Conservation (phyloP, 92 coral and sea anemone species). For the Bergia puertoricense region DNA sequence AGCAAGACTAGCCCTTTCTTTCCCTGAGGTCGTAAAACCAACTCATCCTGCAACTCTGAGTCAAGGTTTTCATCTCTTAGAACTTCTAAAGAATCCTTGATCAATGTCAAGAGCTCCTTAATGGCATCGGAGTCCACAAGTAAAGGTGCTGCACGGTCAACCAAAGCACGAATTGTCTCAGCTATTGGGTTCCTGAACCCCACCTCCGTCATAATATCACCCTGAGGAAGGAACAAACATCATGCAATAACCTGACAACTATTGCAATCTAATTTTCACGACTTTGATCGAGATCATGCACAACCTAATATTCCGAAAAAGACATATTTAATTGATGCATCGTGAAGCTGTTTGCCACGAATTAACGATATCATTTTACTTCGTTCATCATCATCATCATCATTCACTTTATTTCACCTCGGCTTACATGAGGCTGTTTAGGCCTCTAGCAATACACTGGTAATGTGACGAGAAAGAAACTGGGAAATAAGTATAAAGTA, state of each 20-base stretch:
- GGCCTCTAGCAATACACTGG: no score
- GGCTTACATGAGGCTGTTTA: no score
- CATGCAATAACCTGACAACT: not conserved
- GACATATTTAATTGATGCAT: no score
- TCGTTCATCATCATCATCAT: no score
- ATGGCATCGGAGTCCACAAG: conserved; percentile 80
- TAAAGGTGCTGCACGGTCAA: conserved; percentile 92
- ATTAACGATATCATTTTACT: no score
- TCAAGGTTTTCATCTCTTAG: conserved; percentile 63
- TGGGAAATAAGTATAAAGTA: no score
- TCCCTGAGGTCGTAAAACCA: conserved; percentile 54
- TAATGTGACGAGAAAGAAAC: no score
- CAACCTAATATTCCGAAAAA: no score
- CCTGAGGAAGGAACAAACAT: conserved; percentile 49
- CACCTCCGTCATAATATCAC: conserved; percentile 79
- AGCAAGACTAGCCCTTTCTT: conserved; percentile 77
- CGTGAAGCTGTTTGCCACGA: no score
- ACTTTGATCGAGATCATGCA: no score
- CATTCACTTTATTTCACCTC: no score
- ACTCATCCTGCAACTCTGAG: conserved; percentile 54
- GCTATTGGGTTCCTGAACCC: conserved; percentile 83
- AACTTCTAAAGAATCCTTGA: conserved; percentile 73
- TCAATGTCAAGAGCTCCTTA: conserved; percentile 65
- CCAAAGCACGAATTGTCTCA: conserved; percentile 84
- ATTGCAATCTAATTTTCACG: not conserved